Conservation (phyloP, 2,888 invertebrate genomes). For the Tupiocoris notatus region DNA sequence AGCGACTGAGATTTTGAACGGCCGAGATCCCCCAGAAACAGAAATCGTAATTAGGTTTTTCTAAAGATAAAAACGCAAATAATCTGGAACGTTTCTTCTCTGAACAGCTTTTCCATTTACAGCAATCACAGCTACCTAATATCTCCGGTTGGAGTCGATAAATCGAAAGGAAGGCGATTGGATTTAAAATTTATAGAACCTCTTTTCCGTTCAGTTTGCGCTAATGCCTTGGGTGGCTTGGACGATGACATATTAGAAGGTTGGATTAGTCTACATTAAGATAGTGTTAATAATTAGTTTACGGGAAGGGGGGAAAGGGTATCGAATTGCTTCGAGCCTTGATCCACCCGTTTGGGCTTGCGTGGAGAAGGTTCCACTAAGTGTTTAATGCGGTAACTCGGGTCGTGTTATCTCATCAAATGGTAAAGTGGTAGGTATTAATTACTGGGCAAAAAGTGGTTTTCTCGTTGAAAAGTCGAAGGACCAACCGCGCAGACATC, state of each 20-base stretch:
- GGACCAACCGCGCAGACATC: constrained; percentile 30
- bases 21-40: too few relatives aligned
- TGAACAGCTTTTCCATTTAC: background rate
- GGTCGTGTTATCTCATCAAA: constrained; percentile 40
- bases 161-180: constrained; percentile 10
- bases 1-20: too few relatives aligned
- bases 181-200: constrained; percentile 22
- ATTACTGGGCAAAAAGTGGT: constrained; percentile 38
- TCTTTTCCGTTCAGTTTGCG: constrained; percentile 6
- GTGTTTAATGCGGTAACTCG: constrained; percentile 42
- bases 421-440: constrained; percentile 42
- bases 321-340: constrained; percentile 34
- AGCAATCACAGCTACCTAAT: background rate
- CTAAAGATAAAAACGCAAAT: too few relatives aligned
- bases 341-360: background rate
- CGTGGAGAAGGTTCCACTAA: constrained; percentile 8
- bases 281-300: constrained; percentile 40
- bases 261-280: constrained; percentile 43
- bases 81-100: too few relatives aligned
- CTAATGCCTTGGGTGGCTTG: constrained; percentile 28
- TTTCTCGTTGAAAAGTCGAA: constrained; percentile 23
- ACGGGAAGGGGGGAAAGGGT: constrained; percentile 16
- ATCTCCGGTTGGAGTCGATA: background rate
- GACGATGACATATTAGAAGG: constrained; percentile 42
- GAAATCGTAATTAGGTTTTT: too few relatives aligned